phyloP scores from a whole-genome alignment of 2,797 vertebrate species.

The Phataginus tetradactyla region DNA sequence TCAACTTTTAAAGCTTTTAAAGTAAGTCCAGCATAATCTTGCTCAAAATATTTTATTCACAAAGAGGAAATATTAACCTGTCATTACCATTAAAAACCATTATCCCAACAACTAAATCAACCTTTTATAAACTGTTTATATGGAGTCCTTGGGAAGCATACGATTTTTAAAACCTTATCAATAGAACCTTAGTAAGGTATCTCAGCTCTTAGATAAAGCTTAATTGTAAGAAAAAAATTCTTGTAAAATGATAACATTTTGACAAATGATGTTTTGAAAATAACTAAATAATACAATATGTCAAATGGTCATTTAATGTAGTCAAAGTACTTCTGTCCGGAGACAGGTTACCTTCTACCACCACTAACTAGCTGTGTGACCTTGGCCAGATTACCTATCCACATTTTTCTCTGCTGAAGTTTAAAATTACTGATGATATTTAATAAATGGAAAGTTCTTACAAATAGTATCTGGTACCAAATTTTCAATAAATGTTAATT shows the following conservation, averaged over 20 bases:
- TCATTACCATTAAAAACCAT: neutral
- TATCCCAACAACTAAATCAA: neutral
- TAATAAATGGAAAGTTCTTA: neutral
- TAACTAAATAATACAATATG: neutral
- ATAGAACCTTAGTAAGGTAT: neutral
- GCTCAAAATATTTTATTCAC: neutral
- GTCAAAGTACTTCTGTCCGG: neutral
- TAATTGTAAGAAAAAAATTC: neutral
- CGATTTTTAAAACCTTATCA: neutral
- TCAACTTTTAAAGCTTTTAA: neutral
- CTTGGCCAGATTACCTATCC: neutral
- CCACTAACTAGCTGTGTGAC: neutral
- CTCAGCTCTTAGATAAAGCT: neutral
- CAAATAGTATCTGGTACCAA: neutral
- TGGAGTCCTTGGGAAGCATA: neutral
- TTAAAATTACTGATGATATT: neutral
- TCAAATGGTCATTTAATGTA: neutral
- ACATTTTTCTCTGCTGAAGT: neutral
- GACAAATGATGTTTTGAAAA: neutral
- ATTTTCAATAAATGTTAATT: neutral
- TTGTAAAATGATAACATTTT: neutral
- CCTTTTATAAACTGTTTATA: neutral
- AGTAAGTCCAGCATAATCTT: neutral
- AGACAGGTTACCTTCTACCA: neutral
- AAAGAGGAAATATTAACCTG: neutral